Percentiles rank a stretch among this genome's conserved stretches.
These are phyloP conservation scores for Yponomeuta plumbellus DNA, from an alignment of 2,888 invertebrate genomes.

Conservation along the genomic window DNA sequence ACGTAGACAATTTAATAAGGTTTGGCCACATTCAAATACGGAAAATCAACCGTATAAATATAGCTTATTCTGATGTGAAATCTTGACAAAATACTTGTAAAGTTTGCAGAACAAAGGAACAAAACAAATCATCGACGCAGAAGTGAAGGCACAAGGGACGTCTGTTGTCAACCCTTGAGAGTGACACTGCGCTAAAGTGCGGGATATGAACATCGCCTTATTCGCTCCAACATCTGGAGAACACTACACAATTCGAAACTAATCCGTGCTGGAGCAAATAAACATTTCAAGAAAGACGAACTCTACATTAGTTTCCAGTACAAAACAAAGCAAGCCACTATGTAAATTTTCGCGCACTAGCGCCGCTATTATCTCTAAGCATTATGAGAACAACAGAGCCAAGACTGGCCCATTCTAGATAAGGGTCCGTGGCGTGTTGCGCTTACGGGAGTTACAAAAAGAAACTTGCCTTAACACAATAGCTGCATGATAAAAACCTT, in stretches of 20 bases:
- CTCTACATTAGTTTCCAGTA: neutral
- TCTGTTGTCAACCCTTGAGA: constrained; percentile 17
- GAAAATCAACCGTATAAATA: no score
- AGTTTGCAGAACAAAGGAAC: no score
- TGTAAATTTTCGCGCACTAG: constrained; percentile 10
- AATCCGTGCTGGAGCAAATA: neutral
- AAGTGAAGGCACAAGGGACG: neutral
- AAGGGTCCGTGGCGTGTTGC: constrained; percentile 7
- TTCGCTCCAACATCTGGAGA: constrained; percentile 20
- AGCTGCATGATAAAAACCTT: constrained; percentile 9
- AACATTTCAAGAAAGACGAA: neutral
- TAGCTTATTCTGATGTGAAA: no score
- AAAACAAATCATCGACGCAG: neutral
- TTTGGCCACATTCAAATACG: no score
- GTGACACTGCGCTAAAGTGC: neutral
- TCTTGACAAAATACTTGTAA: no score
- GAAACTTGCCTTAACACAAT: constrained; percentile 7
- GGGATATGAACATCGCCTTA: constrained; percentile 25
- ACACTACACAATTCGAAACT: constrained; percentile 7
- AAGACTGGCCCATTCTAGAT: constrained; percentile 13
- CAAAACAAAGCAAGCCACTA: constrained; percentile 5
- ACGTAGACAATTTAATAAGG: no score
- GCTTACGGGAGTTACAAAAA: constrained; percentile 9
- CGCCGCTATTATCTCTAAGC: constrained; percentile 4
- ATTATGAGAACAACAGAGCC: constrained; percentile 6